Evolutionary conservation across 2,113 vertebrate genomes (phyloP).

Genomic region (Ascaphus truei): DNA sequence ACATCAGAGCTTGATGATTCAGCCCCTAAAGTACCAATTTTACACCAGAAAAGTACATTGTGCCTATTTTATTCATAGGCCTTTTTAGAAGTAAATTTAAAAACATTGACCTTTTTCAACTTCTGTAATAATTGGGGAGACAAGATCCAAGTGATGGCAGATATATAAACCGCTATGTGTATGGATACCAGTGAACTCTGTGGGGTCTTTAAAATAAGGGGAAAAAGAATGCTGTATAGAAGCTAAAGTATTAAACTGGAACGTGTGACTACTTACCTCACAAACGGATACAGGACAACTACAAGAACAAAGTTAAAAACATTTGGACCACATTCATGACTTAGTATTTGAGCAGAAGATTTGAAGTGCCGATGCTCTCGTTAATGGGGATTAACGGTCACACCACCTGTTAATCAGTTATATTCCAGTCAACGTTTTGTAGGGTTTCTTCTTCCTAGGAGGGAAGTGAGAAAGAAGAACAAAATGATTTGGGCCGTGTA

Average conservation of each 20-base stretch:
- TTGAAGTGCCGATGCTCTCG: not conserved
- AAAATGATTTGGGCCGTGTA: not conserved
- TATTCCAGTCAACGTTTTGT: not conserved
- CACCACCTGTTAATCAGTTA: constrained; percentile 21
- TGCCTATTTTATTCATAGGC: no score
- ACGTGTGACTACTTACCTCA: not conserved
- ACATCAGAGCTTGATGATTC: no score
- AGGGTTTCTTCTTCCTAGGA: constrained; percentile 15
- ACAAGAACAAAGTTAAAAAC: constrained; percentile 15
- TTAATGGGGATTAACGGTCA: not conserved
- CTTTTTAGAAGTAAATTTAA: no score
- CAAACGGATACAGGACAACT: constrained; percentile 3
- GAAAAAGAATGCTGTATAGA: not conserved
- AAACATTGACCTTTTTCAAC: no score
- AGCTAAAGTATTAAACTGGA: not conserved
- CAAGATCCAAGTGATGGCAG: no score
- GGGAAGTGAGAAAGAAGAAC: constrained; percentile 23
- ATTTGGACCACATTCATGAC: constrained; percentile 9
- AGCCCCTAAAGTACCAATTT: no score
- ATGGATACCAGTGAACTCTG: no score
- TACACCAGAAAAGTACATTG: no score
- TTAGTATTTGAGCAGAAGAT: not conserved
- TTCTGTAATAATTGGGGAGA: no score
- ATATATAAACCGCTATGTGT: no score
- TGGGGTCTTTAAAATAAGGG: not conserved